Conservation (phyloP, 2,113 vertebrate genomes). For the Hydrochoerus hydrochaeris region DNA sequence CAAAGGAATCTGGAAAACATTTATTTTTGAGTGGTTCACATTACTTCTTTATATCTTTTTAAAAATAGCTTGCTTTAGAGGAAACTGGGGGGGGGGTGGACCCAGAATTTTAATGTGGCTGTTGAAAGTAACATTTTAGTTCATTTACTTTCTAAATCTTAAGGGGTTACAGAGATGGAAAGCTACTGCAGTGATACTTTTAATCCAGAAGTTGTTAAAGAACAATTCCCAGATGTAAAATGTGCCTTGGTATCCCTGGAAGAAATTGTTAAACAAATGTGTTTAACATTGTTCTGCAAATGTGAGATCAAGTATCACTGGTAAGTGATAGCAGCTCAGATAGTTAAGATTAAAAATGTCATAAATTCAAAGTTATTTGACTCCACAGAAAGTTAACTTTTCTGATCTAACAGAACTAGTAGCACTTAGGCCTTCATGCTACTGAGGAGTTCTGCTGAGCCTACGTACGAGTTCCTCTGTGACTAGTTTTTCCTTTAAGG, state of each 20-base stretch:
- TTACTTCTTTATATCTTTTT: constrained; percentile 55
- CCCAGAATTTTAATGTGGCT: constrained; percentile 50
- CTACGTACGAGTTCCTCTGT: not conserved
- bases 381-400: not conserved
- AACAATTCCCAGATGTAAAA: constrained; percentile 1
- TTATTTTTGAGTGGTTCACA: constrained; percentile 64
- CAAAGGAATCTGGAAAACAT: constrained; percentile 83
- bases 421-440: not conserved
- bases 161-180: not conserved
- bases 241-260: not conserved
- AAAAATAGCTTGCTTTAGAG: constrained; percentile 14
- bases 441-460: not conserved
- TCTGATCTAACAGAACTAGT: constrained; percentile 8
- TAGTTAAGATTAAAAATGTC: not conserved
- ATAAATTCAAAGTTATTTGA: not conserved
- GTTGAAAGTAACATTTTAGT: constrained; percentile 64
- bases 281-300: not conserved
- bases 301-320: not conserved
- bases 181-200: constrained; percentile 49
- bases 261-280: constrained; percentile 29
- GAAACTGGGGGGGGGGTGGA: constrained; percentile 31
- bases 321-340: not conserved
- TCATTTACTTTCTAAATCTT: constrained; percentile 57
- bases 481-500: constrained; percentile 6
- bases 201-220: constrained; percentile 22